Base-by-base conservation (phyloP, 2,888 invertebrate genomes). In the Hemithea aestivaria region DNA sequence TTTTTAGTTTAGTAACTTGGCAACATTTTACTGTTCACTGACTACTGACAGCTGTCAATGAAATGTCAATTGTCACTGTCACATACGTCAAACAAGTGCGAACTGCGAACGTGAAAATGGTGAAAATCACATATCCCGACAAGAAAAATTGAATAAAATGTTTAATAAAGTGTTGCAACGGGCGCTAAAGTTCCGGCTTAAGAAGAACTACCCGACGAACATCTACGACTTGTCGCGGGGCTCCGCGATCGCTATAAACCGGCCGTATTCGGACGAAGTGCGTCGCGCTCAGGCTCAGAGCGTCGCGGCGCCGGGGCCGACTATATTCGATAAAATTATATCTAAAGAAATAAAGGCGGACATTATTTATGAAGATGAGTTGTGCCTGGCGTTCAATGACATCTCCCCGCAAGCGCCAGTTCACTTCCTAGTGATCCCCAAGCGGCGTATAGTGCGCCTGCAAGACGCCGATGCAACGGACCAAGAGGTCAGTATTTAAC, bases 401-500 rank as follows among this genome's bases (percentile, higher is more conserved):
- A 78, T 94, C 2, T 80, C 89, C 23, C 94, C 95, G 0, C 94
- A 95, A 68, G 96, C 95, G 0, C 96, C 96, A 0, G 90, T 91
- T 0, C 96, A 96, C 74, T 95, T 96, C 65, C 83, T 96, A 4
- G 93, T 96, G 3, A 93, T 96, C 48, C 96, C 96, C 0, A 94
- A 94, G 68, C 89, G 90, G 51, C 82, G 90, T 30, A 93, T 96
- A 46, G 74, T 91, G 0, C 89, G 89, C 62, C 66, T 96, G 23
- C 89, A 90, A 47, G 90, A 91, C 16, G 82, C 84, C 1, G 89
- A 89, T 22, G 69, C 64, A 0, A 90, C 88, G 55, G 93, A 94
- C 68, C 83, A 89, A 51, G 80, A 89, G 71, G 91, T 91, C 33
- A 27, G 27, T 42, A 28, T 34, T 40, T 5, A 4, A 16, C 16